Percentiles rank a stretch among this genome's conserved stretches.
Conservation (phyloP, 2,888 invertebrate species). For the Gymnosoma rotundatum region DNA sequence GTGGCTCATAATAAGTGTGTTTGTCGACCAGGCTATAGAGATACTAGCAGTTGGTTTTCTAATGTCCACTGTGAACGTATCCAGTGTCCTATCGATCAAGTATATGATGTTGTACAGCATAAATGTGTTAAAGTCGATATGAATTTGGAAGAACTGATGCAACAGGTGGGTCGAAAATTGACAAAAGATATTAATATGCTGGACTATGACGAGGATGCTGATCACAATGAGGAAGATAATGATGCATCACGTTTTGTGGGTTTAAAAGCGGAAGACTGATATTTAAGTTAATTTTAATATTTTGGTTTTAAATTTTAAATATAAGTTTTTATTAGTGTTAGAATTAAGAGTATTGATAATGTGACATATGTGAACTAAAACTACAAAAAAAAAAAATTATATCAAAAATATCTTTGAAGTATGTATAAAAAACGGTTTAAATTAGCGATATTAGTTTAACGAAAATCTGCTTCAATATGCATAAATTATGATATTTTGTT, state of each 20-base stretch:
- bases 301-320: background rate
- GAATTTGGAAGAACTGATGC: slow-evolving; percentile 79
- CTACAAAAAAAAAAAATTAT: background rate
- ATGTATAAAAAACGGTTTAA: no score
- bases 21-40: slow-evolving; percentile 83
- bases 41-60: slow-evolving; percentile 75
- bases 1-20: slow-evolving; percentile 80
- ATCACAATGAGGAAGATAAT: slow-evolving; percentile 34
- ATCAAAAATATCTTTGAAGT: no score
- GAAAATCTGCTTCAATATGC: no score
- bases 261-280: slow-evolving; percentile 60
- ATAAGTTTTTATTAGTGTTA: slow-evolving; percentile 4
- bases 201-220: slow-evolving; percentile 60
- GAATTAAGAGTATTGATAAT: background rate
- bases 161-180: slow-evolving; percentile 76
- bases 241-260: slow-evolving; percentile 29
- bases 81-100: slow-evolving; percentile 76
- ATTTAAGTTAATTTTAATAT: slow-evolving; percentile 25
- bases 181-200: slow-evolving; percentile 72
- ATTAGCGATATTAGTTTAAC: no score
- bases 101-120: slow-evolving; percentile 74
- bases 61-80: slow-evolving; percentile 76
- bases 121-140: slow-evolving; percentile 77
- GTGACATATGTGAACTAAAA: slow-evolving; percentile 5
- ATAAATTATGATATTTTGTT: no score